phyloP scores from a whole-genome alignment of 1,140 invertebrate genomes.

The Nephila pilipes region DNA sequence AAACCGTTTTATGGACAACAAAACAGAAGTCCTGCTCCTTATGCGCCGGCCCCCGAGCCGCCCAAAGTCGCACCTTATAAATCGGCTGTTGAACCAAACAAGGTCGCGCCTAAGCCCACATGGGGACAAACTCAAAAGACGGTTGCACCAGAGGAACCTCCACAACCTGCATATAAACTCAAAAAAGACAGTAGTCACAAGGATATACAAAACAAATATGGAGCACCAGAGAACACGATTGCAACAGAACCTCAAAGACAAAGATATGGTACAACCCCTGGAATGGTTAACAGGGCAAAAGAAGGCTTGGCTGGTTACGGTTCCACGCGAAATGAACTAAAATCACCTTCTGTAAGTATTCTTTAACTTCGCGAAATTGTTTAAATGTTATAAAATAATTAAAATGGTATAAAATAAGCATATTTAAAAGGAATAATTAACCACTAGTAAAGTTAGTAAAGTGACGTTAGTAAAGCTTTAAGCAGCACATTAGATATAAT shows the following conservation, averaged over 20 bases:
- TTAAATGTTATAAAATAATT: too few species aligned
- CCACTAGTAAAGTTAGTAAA: too few species aligned
- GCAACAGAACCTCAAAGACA: conserved; percentile 31
- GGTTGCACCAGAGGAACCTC: neutral
- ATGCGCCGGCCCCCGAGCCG: neutral
- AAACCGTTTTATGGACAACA: conserved; percentile 59
- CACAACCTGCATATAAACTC: conserved; percentile 39
- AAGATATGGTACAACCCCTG: conserved; percentile 91
- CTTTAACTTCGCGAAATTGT: neutral
- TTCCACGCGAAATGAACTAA: conserved; percentile 8
- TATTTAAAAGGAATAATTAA: neutral
- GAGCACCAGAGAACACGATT: neutral
- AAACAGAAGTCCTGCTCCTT: conserved; percentile 62
- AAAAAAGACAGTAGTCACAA: conserved; percentile 64
- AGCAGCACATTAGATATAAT: too few species aligned
- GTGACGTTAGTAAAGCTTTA: too few species aligned
- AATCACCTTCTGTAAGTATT: conserved; percentile 62
- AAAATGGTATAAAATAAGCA: too few species aligned
- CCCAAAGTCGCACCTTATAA: conserved; percentile 37
- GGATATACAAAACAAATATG: conserved; percentile 25
- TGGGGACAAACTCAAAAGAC: conserved; percentile 62
- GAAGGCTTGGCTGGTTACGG: conserved; percentile 85
- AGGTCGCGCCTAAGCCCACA: neutral
- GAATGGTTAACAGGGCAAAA: conserved; percentile 95
- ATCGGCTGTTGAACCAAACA: neutral